Evolutionary conservation across 1,140 invertebrate species (phyloP).

Genomic region (honey bee (Apis mellifera)): Amel_HAv3.1 CM009932.2:10633001-10633500

Average conservation of each 20-base stretch:
- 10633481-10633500: slow-evolving; percentile 64
- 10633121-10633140: neutral
- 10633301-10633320: slow-evolving; percentile 21
- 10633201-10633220: neutral
- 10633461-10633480: slow-evolving; percentile 73
- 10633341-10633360: slow-evolving; percentile 12
- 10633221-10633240: neutral
- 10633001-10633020: slow-evolving; percentile 75
- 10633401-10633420: slow-evolving; percentile 10
- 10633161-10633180: slow-evolving; percentile 47
- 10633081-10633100: slow-evolving; percentile 43
- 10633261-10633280: slow-evolving; percentile 48
- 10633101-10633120: slow-evolving; percentile 45
- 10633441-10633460: slow-evolving; percentile 67
- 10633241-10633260: neutral
- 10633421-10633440: neutral
- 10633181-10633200: slow-evolving; percentile 6
- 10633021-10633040: slow-evolving; percentile 59
- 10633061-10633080: slow-evolving; percentile 54
- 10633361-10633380: slow-evolving; percentile 66
- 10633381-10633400: slow-evolving; percentile 50
- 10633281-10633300: slow-evolving; percentile 40
- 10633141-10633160: slow-evolving; percentile 29
- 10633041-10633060: slow-evolving; percentile 56
- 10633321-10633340: slow-evolving; percentile 49